phyloP scores from a whole-genome alignment of 2,888 invertebrate species.

The Reticulitermes lucifugus region DNA sequence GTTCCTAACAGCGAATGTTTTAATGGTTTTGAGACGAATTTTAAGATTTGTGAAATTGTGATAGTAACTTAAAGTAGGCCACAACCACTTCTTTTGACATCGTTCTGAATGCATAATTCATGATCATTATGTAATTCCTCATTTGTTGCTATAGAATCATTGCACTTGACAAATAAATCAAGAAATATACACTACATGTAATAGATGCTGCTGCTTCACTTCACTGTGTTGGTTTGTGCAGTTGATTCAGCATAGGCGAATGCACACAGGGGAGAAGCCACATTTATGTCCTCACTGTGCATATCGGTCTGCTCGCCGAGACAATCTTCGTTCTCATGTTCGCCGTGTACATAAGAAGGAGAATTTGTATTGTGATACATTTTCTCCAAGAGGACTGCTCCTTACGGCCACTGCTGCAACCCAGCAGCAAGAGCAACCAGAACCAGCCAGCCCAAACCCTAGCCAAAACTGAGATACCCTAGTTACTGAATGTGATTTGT shows the following conservation, averaged over 20 bases:
- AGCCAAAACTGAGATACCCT: background rate
- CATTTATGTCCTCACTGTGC: constrained; percentile 69
- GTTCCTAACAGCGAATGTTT: no score
- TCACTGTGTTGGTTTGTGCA: constrained; percentile 55
- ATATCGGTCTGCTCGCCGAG: constrained; percentile 69
- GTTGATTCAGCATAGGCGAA: constrained; percentile 68
- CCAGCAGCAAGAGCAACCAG: background rate
- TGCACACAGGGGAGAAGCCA: constrained; percentile 70
- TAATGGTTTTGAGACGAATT: no score
- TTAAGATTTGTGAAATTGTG: no score
- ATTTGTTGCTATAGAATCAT: no score
- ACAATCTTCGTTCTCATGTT: constrained; percentile 69
- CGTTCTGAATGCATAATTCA: no score
- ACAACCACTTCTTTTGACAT: no score
- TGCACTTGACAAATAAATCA: background rate
- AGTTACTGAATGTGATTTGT: background rate
- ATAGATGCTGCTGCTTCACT: background rate
- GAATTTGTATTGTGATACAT: constrained; percentile 69
- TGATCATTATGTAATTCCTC: no score
- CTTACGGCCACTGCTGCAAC: background rate
- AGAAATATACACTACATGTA: background rate
- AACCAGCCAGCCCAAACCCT: background rate
- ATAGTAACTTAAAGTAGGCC: no score
- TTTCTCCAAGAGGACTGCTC: constrained; percentile 67
- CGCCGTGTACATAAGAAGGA: constrained; percentile 69